Conservation (phyloP, 1,140 invertebrate genomes). For the Lepidurus packardi region DNA sequence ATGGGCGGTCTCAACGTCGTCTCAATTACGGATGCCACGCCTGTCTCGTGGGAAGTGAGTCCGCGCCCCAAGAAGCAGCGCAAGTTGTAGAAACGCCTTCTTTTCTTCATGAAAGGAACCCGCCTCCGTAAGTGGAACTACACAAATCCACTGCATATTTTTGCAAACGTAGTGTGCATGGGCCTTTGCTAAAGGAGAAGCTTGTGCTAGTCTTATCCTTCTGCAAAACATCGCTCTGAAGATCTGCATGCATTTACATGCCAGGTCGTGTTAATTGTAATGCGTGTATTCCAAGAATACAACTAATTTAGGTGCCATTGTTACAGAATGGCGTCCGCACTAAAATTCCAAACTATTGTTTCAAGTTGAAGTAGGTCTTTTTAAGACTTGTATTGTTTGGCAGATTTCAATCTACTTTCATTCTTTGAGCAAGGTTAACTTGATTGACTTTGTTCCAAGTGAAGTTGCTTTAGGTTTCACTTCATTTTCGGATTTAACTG, state of each 20-base stretch:
- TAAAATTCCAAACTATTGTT: background rate
- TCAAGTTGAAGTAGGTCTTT: background rate
- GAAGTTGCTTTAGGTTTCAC: no score
- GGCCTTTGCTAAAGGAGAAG: background rate
- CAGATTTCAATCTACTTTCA: no score
- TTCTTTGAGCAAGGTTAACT: no score
- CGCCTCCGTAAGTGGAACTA: background rate
- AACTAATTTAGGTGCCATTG: conserved; percentile 13
- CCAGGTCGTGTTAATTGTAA: background rate
- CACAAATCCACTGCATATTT: conserved; percentile 10
- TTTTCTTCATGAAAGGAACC: background rate
- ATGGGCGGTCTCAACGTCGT: conserved; percentile 81
- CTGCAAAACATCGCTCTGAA: background rate
- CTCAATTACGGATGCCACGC: conserved; percentile 83
- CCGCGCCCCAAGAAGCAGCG: conserved; percentile 66
- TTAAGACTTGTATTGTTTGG: no score
- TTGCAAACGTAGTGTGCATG: conserved; percentile 12
- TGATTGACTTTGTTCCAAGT: no score
- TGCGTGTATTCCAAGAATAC: conserved; percentile 17
- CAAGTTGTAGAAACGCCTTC: conserved; percentile 54
- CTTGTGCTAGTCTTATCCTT: conserved; percentile 4
- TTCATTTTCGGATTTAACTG: no score
- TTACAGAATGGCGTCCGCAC: background rate
- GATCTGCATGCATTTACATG: background rate
- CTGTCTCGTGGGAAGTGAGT: conserved; percentile 65